phyloP scores from a whole-genome alignment of 1,140 invertebrate species.

The Philotrypesis tridentata region DNA sequence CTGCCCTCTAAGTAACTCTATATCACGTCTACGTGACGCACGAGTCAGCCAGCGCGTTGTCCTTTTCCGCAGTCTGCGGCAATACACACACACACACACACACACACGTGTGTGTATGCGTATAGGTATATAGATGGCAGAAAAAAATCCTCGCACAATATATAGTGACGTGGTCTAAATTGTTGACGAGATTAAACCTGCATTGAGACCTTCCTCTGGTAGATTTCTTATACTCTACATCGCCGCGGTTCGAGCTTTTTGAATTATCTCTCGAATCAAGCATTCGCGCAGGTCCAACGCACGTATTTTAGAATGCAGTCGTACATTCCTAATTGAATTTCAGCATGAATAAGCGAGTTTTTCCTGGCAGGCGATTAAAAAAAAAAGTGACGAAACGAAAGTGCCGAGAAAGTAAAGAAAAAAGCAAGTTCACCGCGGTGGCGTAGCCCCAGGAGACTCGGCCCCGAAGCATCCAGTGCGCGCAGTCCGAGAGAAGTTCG shows the following conservation, averaged over 20 bases:
- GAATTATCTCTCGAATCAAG: no score
- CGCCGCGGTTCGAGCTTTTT: no score
- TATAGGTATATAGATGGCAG: neutral
- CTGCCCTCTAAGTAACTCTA: conserved; percentile 74
- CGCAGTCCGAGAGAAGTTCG: neutral
- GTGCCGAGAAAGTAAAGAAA: neutral
- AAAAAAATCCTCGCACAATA: neutral
- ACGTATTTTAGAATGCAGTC: no score
- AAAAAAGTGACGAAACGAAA: conserved; percentile 21
- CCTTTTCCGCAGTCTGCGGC: conserved; percentile 3
- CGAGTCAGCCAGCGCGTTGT: conserved; percentile 19
- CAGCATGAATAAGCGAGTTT: neutral
- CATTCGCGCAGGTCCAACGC: no score
- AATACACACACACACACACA: no score
- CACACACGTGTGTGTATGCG: no score
- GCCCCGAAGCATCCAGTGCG: conserved; percentile 5
- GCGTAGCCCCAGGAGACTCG: neutral
- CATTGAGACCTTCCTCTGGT: neutral
- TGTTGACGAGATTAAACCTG: neutral
- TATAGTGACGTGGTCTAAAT: neutral
- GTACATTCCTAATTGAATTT: conserved; percentile 30
- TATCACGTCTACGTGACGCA: conserved; percentile 73
- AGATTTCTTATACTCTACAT: no score
- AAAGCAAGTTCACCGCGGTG: neutral
- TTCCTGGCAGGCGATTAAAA: neutral